Conservation (phyloP, 1,140 invertebrate genomes). For the Drosophila chauvacae region DNA sequence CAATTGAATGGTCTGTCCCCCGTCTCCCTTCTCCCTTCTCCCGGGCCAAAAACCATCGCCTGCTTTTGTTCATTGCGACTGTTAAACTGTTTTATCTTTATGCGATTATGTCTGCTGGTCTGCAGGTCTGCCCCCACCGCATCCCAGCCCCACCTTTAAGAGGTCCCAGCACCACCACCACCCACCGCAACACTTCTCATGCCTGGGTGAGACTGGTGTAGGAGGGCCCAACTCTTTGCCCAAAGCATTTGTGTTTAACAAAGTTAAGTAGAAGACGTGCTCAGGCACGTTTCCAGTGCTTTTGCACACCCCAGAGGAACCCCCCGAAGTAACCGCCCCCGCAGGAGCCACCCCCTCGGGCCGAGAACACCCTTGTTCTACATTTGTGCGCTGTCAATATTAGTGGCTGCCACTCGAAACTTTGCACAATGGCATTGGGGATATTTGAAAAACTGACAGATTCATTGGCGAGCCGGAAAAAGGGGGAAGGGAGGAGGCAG, state of each 20-base stretch:
- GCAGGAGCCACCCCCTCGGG: neutral
- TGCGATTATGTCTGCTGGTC: slow-evolving; percentile 75
- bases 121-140: neutral
- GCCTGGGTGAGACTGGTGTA: slow-evolving; percentile 32
- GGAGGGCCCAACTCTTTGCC: slow-evolving; percentile 67
- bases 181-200: neutral
- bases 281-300: slow-evolving; percentile 54
- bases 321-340: neutral
- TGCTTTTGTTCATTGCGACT: slow-evolving; percentile 65
- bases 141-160: neutral
- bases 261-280: slow-evolving; percentile 73
- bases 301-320: neutral
- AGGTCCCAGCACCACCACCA: neutral
- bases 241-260: slow-evolving; percentile 82
- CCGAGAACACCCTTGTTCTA: slow-evolving; percentile 36
- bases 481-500: neutral
- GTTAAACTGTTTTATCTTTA: slow-evolving; percentile 83
- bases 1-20: slow-evolving; percentile 42
- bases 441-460: slow-evolving; percentile 52
- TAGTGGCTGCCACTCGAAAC: slow-evolving; percentile 60
- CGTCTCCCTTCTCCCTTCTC: neutral
- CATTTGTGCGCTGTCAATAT: slow-evolving; percentile 58
- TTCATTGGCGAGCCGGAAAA: slow-evolving; percentile 28
- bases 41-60: slow-evolving; percentile 19
- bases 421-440: slow-evolving; percentile 53